Base-by-base conservation (phyloP, 1,140 invertebrate genomes). In the Saccostrea echinata region DNA sequence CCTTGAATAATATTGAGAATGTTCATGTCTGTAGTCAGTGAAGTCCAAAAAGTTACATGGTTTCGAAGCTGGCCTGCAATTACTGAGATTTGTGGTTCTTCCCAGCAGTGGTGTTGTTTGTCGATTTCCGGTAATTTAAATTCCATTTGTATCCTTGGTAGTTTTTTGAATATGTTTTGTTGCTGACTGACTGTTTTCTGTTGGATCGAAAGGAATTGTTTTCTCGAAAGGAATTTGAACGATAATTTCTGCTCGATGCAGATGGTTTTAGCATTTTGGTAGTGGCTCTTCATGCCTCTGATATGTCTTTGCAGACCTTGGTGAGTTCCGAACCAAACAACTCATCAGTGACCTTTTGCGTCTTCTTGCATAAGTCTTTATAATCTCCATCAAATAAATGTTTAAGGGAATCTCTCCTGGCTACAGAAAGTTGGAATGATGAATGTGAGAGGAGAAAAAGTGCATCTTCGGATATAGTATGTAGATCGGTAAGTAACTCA, bases 341-440 rank as follows among this genome's bases (percentile, higher is more conserved):
- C 30, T 81, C 76, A 43, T 81, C 76, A 4, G 76, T 81, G 4
- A 81, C 43, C 3, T 81, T 51, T 16, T 81, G 76, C 13, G 76
- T 43, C 76, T 35, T 81, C 12, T 81, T 33, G 43, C 76, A 81
- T 30, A 81, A 35, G n/a, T 81, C 33, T 81, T 33, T 81, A 21
- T 81, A 81, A 81, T 81, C 76, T 21, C 76, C 76, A 35, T 8
- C 76, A 81, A 81, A 81, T 81, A 81, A 81, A 33, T 81, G 76
- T 81, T 81, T 81, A 4, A 81, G 30, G n/a, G 51, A 33, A n/a
- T 84, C 82, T 51, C 51, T 51, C n/a, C 82, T 13, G 24, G 43
- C 35, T 24, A 84, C 24, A 2, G 82, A 84, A 18, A 84, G 12
- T 24, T 53, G 35, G 43, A 53, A 84, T 4, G 82, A 84, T 1